Base-by-base conservation (phyloP, 2,888 invertebrate genomes). In the Hermaeophaga mercurialis region DNA sequence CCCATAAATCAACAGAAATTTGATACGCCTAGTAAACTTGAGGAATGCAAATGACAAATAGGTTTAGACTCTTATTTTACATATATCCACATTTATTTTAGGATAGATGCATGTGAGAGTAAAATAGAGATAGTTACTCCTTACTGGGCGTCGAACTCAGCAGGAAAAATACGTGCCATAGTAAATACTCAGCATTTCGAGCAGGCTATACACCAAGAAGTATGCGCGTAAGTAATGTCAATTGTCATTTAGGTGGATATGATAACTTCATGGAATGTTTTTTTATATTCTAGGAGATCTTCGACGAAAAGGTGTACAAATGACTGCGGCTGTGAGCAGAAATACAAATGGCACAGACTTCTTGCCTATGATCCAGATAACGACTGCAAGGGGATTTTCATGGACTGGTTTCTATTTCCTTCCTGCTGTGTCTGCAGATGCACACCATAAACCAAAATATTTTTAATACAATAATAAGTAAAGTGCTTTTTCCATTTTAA, bases 101-200 rank as follows among this genome's bases (percentile, higher is more conserved):
- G 90, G 67, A 80, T 93, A 59, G 94, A 95, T 75, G 89, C 92
- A 0, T 95, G 95, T 71, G 93, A 94, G 74, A 94, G 94, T 56
- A 92, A 93, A 76, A 87, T 92, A 38, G 94, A 95, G 78, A 93
- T 95, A 69, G 89, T 93, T 58, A 95, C 94, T 2, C 95, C 95
- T 0, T 95, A 94, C 73, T 95, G 94, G 94, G 94, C 94, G 4
- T 88, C 92, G 12, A 95, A 94, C 78, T 94, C 94, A 1, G 93
- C 92, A 12, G 91, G 93, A 48, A 94, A 94, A 80, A 85, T 94
- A 54, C 83, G 94, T 49, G 94, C 94, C 22, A 91, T 95, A 62
- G 94, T 95, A 46, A 95, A 95, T 76, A 95, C 94, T 7, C 93
- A 94, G 80, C 94, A 94, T 78, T 94, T 95, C 72, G 94, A 94